Percentiles rank a stretch among this genome's conserved stretches.
Evolutionary conservation across 2,797 vertebrate species (phyloP).

Genomic region (Enteromius argenteus): DNA sequence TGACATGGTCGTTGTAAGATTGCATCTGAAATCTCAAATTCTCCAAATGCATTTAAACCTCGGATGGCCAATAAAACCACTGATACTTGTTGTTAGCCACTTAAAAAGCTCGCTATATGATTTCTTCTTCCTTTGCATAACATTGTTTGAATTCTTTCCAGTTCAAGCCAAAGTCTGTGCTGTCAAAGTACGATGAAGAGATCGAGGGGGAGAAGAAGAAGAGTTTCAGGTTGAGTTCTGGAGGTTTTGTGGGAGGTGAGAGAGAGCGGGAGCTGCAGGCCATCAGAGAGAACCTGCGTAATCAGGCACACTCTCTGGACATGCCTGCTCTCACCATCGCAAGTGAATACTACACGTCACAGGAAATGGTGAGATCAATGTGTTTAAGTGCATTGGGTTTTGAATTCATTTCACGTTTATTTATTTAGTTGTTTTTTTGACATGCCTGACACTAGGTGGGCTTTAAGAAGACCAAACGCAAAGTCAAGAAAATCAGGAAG

Average conservation of each 20-base stretch:
- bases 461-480: conserved; percentile 89
- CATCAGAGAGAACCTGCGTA: conserved; percentile 82
- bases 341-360: conserved; percentile 87
- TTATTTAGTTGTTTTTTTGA: neutral
- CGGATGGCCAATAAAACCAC: neutral
- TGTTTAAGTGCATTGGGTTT: neutral
- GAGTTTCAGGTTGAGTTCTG: conserved; percentile 83
- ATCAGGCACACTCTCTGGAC: conserved; percentile 86
- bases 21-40: neutral
- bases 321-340: conserved; percentile 79
- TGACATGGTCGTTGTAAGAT: conserved; percentile 81
- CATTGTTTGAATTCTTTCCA: conserved; percentile 49
- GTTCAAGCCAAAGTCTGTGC: conserved; percentile 79
- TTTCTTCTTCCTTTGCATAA: neutral
- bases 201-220: conserved; percentile 92
- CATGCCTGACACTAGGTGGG: conserved; percentile 67
- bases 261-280: conserved; percentile 86
- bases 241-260: conserved; percentile 83
- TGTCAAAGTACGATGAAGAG: conserved; percentile 93
- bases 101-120: neutral
- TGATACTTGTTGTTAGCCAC: neutral
- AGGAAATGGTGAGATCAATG: conserved; percentile 85
- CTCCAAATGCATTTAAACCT: neutral
- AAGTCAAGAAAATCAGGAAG: conserved; percentile 89
- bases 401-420: neutral